Evolutionary conservation across 2,113 vertebrate genomes (phyloP), one percentile per base, ranked within the genome.

Genomic region (Toxotes chatareus): DNA sequence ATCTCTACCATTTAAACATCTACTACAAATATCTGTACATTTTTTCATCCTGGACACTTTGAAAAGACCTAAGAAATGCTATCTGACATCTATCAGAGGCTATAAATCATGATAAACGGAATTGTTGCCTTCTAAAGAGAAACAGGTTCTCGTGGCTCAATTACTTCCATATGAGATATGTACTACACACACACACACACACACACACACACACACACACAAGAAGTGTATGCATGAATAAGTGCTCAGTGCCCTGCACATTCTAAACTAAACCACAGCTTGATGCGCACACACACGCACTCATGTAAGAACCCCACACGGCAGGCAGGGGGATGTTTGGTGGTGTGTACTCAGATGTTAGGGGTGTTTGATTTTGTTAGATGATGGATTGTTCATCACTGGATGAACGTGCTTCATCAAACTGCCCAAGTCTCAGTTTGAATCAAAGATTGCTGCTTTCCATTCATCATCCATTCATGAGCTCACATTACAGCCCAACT

Each of bases 101-200:
- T 68, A 82, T 89, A 91, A 85, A 91, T 89, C 85, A 84, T 47
- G 57, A 79, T 88, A 60, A 82, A 88, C 77, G 70, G 69, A 86
- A 85, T 55, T 72, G 76, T 10, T 90, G 62, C 76, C 61, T 77
- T 40, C 42, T 86, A 57, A 89, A 82, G 71, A 36, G 69, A 87
- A 91, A 87, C 80, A 76, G 73, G 44, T 85, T 76, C 27, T 60
- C 10, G 11, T 8, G 21, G 38, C 84, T 73, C 82, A 87, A 92
- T 91, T 36, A 17, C 77, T 93, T 92, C 91, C 93, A 92, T 85
- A 90, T 91, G 91, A 84, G 42, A 86, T 32, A 32, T 76, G 31
- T 27, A 53, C 56, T 31, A 8, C 73, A 64, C 55, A 73, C 57
- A 67, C 44, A 62, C 75, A n/a, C 46, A 67, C 55, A 46, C 56